Conservation (phyloP, 2,113 vertebrate genomes). For the Pterocles burchelli region DNA sequence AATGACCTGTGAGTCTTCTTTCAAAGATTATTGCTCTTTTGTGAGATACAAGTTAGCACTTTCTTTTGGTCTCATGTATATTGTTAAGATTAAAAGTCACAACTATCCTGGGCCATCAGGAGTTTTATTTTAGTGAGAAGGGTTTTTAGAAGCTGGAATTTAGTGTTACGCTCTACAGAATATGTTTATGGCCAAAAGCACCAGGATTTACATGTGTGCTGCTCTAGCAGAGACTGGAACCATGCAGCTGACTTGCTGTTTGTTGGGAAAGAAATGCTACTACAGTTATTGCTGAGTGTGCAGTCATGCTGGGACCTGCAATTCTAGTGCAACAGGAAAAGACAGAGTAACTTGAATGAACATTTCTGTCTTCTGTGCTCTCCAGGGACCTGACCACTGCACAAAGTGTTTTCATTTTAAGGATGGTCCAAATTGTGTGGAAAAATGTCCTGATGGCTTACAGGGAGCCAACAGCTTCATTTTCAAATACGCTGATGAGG, state of each 20-base stretch:
- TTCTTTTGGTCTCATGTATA: not conserved
- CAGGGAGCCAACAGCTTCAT: slow-evolving; percentile 95
- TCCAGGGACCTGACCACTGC: slow-evolving; percentile 93
- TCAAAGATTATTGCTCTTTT: not conserved
- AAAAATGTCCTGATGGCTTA: slow-evolving; percentile 94
- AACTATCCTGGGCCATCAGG: not conserved
- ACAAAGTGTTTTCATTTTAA: slow-evolving; percentile 94
- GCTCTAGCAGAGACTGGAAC: not conserved
- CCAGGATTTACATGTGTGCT: accelerated
- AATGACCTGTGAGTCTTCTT: not conserved
- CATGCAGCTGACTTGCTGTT: not conserved
- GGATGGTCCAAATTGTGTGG: slow-evolving; percentile 96
- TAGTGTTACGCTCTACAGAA: not conserved
- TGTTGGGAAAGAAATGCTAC: not conserved
- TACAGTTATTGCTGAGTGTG: not conserved
- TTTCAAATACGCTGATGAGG: slow-evolving; percentile 95
- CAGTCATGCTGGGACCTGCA: not conserved
- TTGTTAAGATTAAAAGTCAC: not conserved
- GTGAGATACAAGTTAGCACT: not conserved
- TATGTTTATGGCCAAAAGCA: not conserved
- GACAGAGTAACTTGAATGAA: not conserved
- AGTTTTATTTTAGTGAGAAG: not conserved
- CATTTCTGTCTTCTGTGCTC: not conserved
- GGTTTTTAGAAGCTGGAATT: not conserved
- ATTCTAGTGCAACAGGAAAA: not conserved